A percentile compares a stretch with the other conserved stretches of the same genome.
These are phyloP conservation scores for Drosophila takahashii DNA, from an alignment of 1,140 invertebrate genomes.

Conservation along the genomic window DNA sequence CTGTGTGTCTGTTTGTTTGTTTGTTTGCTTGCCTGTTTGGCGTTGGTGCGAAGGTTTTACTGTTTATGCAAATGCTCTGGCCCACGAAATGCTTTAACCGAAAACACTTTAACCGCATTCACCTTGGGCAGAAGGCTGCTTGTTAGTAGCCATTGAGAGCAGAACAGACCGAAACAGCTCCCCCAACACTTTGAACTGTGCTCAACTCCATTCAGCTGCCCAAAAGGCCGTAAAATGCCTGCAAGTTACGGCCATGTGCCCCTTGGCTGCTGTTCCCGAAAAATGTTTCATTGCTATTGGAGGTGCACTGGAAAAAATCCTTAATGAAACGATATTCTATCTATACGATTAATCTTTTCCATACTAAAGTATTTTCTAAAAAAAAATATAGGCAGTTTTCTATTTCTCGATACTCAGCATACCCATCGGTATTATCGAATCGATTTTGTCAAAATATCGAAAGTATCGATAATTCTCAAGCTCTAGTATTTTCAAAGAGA, in stretches of 20 bases:
- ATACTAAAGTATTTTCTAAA: no score
- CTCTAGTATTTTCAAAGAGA: no score
- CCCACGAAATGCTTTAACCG: conserved; percentile 70
- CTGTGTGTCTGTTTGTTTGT: conserved; percentile 17
- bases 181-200: conserved; percentile 4
- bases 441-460: no score
- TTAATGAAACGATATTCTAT: no score
- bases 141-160: conserved; percentile 77
- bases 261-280: conserved; percentile 72
- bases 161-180: conserved; percentile 46
- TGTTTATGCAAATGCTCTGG: conserved; percentile 78
- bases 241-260: conserved; percentile 69
- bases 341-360: no score
- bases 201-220: conserved; percentile 34
- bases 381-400: no score
- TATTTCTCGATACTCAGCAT: no score
- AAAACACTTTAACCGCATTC: conserved; percentile 82
- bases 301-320: neutral
- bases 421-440: no score
- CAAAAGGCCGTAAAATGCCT: conserved; percentile 81
- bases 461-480: no score
- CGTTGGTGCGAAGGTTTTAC: conserved; percentile 48
- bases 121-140: conserved; percentile 77
- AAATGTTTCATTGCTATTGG: conserved; percentile 76
- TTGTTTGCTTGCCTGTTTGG: conserved; percentile 28